phyloP scores from a whole-genome alignment of 2,797 vertebrate genomes.

The Rhabdophis nuchalis region DNA sequence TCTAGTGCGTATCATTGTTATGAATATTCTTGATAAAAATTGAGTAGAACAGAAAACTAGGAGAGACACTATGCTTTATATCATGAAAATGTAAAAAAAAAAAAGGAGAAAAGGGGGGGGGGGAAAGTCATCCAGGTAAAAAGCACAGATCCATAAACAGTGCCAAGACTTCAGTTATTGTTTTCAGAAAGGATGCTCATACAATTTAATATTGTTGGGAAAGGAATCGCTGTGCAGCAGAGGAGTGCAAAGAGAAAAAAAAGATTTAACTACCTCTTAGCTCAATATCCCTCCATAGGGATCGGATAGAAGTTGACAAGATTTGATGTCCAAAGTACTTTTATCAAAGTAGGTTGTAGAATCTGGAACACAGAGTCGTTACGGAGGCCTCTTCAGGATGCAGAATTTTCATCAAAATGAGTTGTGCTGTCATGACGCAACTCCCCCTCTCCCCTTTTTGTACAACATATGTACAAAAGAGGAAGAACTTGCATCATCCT shows the following conservation, averaged over 20 bases:
- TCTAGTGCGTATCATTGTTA: constrained; percentile 11
- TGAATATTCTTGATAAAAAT: constrained; percentile 21
- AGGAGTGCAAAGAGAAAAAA: not conserved
- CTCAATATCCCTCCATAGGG: not conserved
- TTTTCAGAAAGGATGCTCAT: not conserved
- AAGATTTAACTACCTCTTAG: not conserved
- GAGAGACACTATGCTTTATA: not conserved
- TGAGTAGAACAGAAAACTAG: not conserved
- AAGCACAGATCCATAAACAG: not conserved
- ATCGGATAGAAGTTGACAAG: not conserved
- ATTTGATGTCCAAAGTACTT: not conserved
- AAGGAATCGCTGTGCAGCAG: not conserved
- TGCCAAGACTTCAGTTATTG: not conserved
- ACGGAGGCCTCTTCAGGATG: not conserved
- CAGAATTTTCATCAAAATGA: not conserved
- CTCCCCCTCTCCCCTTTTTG: not conserved
- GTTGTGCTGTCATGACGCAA: not conserved
- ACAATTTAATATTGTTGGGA: not conserved
- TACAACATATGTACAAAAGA: not conserved
- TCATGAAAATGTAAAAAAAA: not conserved
- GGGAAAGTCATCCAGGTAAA: not conserved
- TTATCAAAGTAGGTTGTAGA: not conserved
- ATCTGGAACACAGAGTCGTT: not conserved
- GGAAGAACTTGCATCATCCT: not conserved
- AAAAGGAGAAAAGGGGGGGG: not conserved